These are phyloP conservation scores for Enteromius treurensis DNA, from an alignment of 2,797 vertebrate species.

Conservation along the genomic window DNA sequence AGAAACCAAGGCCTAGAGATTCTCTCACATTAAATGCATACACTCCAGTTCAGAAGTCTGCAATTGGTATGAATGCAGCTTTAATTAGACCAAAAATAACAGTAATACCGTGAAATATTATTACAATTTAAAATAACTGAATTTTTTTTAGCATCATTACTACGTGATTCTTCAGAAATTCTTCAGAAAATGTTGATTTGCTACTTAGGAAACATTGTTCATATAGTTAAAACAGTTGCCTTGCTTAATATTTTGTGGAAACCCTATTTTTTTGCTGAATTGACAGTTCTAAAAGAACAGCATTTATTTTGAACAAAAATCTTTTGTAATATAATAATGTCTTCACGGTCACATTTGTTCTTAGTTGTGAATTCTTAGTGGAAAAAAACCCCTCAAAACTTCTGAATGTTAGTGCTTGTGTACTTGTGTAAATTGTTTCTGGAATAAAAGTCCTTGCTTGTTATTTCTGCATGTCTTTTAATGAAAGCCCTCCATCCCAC, in stretches of 20 bases:
- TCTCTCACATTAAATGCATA: not conserved
- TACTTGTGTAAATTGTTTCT: not conserved
- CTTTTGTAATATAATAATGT: not conserved
- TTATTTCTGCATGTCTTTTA: not conserved
- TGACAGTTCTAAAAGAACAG: too few relatives aligned
- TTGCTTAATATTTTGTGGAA: not conserved
- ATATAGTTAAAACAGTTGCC: not conserved
- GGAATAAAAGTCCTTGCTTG: not conserved
- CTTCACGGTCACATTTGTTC: not conserved
- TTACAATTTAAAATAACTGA: not conserved
- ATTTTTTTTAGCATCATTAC: too few relatives aligned
- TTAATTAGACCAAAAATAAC: not conserved
- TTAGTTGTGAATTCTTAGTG: not conserved
- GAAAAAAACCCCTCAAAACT: not conserved
- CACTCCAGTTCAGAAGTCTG: not conserved
- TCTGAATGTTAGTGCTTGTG: not conserved
- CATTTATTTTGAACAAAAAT: not conserved
- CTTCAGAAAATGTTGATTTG: not conserved
- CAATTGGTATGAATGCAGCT: not conserved
- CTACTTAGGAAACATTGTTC: not conserved
- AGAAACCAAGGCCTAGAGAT: too few relatives aligned
- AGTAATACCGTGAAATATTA: not conserved
- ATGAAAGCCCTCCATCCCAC: not conserved
- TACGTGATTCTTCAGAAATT: not conserved
- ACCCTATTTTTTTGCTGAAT: not conserved